Base-by-base conservation (phyloP, 1,140 invertebrate species). In the Hirudo medicinalis region DNA sequence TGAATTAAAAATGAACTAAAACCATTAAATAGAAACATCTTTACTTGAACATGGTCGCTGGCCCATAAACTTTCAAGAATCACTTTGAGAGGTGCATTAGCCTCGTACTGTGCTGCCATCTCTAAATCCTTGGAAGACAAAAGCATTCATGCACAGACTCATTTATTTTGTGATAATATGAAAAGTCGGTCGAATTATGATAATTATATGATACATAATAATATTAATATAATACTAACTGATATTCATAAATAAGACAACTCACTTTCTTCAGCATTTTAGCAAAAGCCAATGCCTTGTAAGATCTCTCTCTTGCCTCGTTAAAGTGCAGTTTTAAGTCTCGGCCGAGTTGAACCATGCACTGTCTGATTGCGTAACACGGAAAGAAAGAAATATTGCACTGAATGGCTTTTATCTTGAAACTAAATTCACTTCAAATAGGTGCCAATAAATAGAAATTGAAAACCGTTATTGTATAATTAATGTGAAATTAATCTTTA, bases 291-390 rank as follows among this genome's bases (percentile, higher is more conserved):
- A 91, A 84, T 20, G 89, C 88, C 78, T 90, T 90, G 25, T 91
- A 84, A 54, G 89, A 85, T 74, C 87, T 86, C 76, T 93, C 90
- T n/a, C 89, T 84, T 75, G 89, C 88, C 76, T 88, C 86, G 69
- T 88, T 87, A 77, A 91, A 90, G 75, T 91, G 82, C 70, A 85
- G 84, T 82, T 92, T 91, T 76, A 89, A 87, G 74, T 88, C 87
- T 54, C 91, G 86, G 73, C 89, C 90, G 53, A 89, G 83, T 63
- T 85, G 84, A 77, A 90, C 87, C 72, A 89, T 83, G 70, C 83
- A 80, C 76, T 87, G 85, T 76, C 86, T 85, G 75, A 49, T 17
- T n/a, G n/a, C n/a, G n/a, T n/a, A 9, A 49, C 43, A 11, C 1
- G 9, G 9, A 49, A 49, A 49, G 11, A 49, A 49, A 15, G 4